A percentile compares a stretch with the other conserved stretches of the same genome.
phyloP scores from a whole-genome alignment of 2,888 invertebrate genomes.

The Agapostemon virescens region DNA sequence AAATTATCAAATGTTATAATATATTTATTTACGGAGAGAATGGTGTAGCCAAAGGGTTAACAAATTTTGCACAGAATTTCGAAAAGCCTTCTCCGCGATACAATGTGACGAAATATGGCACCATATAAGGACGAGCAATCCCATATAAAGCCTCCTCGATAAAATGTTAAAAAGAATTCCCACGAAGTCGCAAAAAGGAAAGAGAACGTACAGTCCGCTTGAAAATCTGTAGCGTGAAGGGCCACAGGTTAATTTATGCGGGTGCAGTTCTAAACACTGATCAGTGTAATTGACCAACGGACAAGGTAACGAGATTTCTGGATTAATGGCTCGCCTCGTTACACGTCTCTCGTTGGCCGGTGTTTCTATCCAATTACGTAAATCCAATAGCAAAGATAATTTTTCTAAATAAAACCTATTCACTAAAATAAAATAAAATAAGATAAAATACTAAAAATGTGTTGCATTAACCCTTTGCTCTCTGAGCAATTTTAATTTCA shows the following conservation, averaged over 20 bases:
- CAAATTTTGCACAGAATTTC: no score
- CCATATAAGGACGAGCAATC: neutral
- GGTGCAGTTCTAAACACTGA: constrained; percentile 24
- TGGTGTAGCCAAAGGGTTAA: no score
- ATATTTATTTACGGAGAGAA: no score
- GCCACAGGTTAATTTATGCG: constrained; percentile 16
- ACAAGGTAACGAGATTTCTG: constrained; percentile 35
- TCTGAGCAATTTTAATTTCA: no score
- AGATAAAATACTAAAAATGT: no score
- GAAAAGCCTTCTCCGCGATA: neutral
- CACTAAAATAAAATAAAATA: no score
- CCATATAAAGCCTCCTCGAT: no score
- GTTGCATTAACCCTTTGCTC: no score
- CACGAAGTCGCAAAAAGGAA: neutral
- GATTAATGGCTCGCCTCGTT: constrained; percentile 31
- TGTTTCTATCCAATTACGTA: constrained; percentile 48
- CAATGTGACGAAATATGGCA: neutral
- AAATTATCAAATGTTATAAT: no score
- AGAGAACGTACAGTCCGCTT: neutral
- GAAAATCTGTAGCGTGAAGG: neutral
- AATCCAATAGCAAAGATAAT: no score
- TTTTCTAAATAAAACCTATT: no score
- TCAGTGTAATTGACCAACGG: constrained; percentile 19
- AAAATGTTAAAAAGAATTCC: neutral
- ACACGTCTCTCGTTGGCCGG: constrained; percentile 23